Conservation (phyloP, 2,797 vertebrate species). For the Malacoctenus gilli region DNA sequence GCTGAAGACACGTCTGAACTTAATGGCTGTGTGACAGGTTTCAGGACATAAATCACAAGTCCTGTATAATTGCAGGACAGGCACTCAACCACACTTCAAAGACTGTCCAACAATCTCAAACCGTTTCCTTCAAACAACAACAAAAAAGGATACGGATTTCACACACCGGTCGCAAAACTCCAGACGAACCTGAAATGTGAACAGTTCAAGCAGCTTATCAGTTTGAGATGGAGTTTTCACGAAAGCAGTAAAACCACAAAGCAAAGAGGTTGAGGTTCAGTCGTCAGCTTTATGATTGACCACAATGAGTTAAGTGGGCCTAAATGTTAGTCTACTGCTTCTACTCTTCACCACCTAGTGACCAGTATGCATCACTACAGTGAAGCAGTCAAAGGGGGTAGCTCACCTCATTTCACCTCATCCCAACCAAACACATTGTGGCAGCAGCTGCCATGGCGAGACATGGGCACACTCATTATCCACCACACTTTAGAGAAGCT, state of each 20-base stretch:
- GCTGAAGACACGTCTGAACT: conserved; percentile 92
- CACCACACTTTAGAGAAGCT: conserved; percentile 34
- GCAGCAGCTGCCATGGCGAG: conserved; percentile 57
- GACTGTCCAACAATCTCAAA: not conserved
- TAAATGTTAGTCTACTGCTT: not conserved
- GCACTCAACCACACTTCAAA: conserved; percentile 16
- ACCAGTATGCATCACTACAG: conserved; percentile 53
- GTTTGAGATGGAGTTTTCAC: no score
- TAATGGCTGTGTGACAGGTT: conserved; percentile 85
- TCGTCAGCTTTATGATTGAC: not conserved
- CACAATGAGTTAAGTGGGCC: conserved; percentile 2
- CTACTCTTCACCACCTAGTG: conserved; percentile 59
- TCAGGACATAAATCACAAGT: conserved; percentile 12
- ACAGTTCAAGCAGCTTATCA: conserved; percentile 23
- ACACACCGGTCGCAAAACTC: conserved; percentile 87
- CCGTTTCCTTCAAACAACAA: conserved; percentile 12
- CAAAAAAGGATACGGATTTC: conserved; percentile 97
- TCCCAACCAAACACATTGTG: conserved; percentile 65
- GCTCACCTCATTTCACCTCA: conserved; percentile 73
- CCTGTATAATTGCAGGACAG: conserved; percentile 18
- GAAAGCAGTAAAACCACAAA: no score
- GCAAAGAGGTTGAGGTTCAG: not conserved
- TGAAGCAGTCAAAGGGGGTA: conserved; percentile 47
- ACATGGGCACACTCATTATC: conserved; percentile 48
- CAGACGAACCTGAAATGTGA: conserved; percentile 76